phyloP scores from a whole-genome alignment of 2,888 invertebrate species.

The Lasius fuliginosus region DNA sequence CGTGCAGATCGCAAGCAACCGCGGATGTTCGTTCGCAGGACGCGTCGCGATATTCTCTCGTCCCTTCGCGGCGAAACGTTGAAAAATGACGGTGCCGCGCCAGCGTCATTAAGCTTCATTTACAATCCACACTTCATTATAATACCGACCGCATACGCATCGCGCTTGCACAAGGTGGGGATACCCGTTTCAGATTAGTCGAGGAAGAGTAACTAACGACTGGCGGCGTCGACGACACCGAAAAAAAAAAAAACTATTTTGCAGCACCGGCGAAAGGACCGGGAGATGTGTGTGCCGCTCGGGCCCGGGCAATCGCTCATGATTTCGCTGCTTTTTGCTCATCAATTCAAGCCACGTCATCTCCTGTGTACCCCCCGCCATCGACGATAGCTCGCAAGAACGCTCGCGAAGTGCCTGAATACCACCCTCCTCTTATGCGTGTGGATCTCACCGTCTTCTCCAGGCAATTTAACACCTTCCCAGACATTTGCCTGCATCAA shows the following conservation, averaged over 20 bases:
- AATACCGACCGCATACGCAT: conserved; percentile 76
- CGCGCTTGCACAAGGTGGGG: conserved; percentile 60
- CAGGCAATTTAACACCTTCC: conserved; percentile 43
- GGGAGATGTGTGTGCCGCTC: conserved; percentile 65
- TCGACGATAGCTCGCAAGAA: conserved; percentile 62
- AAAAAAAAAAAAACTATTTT: conserved; percentile 78
- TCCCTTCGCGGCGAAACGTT: conserved; percentile 72
- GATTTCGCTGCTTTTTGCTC: conserved; percentile 82
- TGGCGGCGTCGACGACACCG: conserved; percentile 77
- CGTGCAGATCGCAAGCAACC: conserved; percentile 56
- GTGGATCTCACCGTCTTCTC: conserved; percentile 18
- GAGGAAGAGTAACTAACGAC: conserved; percentile 83
- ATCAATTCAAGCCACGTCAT: conserved; percentile 77
- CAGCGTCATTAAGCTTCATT: conserved; percentile 83
- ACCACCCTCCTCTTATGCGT: conserved; percentile 39
- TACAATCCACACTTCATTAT: conserved; percentile 84
- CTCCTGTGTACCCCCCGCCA: conserved; percentile 56
- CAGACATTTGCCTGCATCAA: conserved; percentile 47
- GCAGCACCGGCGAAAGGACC: conserved; percentile 70
- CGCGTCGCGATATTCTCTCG: conserved; percentile 40
- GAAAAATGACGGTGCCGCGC: conserved; percentile 80
- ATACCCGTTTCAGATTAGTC: conserved; percentile 78
- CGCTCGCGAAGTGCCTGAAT: conserved; percentile 53
- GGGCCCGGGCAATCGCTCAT: conserved; percentile 77
- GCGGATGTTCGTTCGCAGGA: conserved; percentile 34